Evolutionary conservation across 1,140 invertebrate genomes (phyloP), one percentile per base, ranked within the genome.

Genomic region (Drosophila teissieri): DNA sequence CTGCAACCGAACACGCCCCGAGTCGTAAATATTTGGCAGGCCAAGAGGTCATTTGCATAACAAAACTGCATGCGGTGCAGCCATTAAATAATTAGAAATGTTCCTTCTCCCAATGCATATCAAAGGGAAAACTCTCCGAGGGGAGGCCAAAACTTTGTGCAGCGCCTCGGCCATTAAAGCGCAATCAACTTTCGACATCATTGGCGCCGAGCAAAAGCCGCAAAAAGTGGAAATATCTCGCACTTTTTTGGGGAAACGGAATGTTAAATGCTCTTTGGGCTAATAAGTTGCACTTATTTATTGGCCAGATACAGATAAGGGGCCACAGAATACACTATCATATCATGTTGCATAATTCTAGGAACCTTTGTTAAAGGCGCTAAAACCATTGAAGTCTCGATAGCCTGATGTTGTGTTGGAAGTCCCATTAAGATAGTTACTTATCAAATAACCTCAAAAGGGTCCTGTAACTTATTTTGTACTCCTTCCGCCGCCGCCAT

Each of bases 41-140:
- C 44, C 48, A 80, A 42, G 57, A 46, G 76, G 73, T 76, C 84
- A 89, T 89, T 89, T 89, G 75, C 85, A 89, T 89, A 89, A 90
- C 84, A 89, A 80, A 89, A 89, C 84, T 89, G 84, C 84, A 89
- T 89, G 84, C 73, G 61, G 68, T 62, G 84, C 69, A 57, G 85
- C 80, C 84, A 89, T 89, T 89, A 89, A 90, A 89, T 90, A 89
- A 89, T 89, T 89, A 89, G 84, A 89, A 89, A 89, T 82, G 83
- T 85, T 54, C 64, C 54, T 78, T 76, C 40, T 44, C 40, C 39
- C 45, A 48, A 31, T 15, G 49, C 56, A 82, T 60, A 57, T 65
- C 39, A 52, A 48, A 31, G 34, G 55, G 52, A 17, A 24, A 51
- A 15, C 10, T 36, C 19, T 42, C 11, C 22, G 34, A 22, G 37